A percentile compares a stretch with the other conserved stretches of the same genome.
These are phyloP conservation scores for Perognathus longimembris DNA, from an alignment of 2,113 vertebrate species.

Conservation along the genomic window DNA sequence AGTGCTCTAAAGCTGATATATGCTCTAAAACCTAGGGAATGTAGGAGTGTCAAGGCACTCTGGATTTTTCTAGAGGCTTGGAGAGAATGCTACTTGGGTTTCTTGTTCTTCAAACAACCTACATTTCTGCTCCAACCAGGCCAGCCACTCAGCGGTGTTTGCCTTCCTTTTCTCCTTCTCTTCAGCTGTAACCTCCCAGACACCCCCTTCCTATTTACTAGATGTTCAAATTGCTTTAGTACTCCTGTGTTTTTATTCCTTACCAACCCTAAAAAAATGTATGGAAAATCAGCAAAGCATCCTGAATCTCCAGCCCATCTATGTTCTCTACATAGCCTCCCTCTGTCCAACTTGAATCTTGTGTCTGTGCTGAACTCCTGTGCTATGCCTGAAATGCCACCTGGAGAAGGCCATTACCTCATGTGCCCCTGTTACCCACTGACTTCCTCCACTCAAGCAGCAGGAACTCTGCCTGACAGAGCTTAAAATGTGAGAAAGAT, in stretches of 20 bases:
- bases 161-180: background rate
- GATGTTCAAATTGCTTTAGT: background rate
- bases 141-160: background rate
- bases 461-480: constrained; percentile 6
- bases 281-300: background rate
- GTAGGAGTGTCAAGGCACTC: background rate
- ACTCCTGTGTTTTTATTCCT: background rate
- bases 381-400: background rate
- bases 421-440: background rate
- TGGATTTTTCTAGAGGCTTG: background rate
- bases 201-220: background rate
- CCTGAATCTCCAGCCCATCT: background rate
- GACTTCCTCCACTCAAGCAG: background rate
- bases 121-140: background rate
- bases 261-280: background rate
- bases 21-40: background rate
- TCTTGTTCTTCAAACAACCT: background rate
- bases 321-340: background rate
- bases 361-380: background rate
- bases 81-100: background rate
- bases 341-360: background rate
- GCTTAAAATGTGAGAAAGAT: constrained; percentile 21
- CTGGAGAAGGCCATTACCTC: background rate
- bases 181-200: background rate
- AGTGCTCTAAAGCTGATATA: background rate